Base-by-base conservation (phyloP, 2,797 vertebrate genomes). In the Zenarchopterus dispar region DNA sequence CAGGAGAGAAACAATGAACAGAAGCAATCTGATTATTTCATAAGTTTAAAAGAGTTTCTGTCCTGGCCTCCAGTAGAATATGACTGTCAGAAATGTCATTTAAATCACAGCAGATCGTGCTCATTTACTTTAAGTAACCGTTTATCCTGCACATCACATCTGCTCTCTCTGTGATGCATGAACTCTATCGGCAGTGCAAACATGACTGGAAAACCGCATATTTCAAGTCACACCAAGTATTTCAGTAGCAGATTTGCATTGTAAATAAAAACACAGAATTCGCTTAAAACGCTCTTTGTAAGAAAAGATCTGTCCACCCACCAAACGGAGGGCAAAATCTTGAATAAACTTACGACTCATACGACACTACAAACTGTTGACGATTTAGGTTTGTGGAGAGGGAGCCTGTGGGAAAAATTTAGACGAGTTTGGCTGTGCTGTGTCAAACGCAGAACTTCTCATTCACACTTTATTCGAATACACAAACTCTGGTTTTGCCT, bases 381-480 rank as follows among this genome's bases (percentile, higher is more conserved):
- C 47, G 47, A 41, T 18, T 58, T 8, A 15, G 36, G 19, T 17
- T 8, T 4, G 31, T 5, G 5, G 51, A 28, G 41, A 2, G 22
- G 2, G 22, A 46, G 36, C 11, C 15, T 22, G 24, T 22, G 28
- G 4, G 24, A 19, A 16, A 39, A 4, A 3, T 3, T 4, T 39
- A 11, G n/a, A 56, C 21, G 8, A 26, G 11, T 53, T 50, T 28
- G n/a, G 16, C 46, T 44, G 11, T 16, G 5, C n/a, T 18, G 23
- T 51, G 19, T 31, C 48, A 21, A 57, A 68, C 9, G 1, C 19
- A 46, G 44, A 61, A 56, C 26, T 24, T 46, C 4, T 13, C 21
- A 11, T 23, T 28, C 15, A n/a, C 50, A 70, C 52, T 74, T 81
- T 28, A 31, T 57, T 58, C 36, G 23, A 73, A 51, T 47, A 19